Conservation (phyloP, 2,888 invertebrate species). For the Hipparchia sbordonii region DNA sequence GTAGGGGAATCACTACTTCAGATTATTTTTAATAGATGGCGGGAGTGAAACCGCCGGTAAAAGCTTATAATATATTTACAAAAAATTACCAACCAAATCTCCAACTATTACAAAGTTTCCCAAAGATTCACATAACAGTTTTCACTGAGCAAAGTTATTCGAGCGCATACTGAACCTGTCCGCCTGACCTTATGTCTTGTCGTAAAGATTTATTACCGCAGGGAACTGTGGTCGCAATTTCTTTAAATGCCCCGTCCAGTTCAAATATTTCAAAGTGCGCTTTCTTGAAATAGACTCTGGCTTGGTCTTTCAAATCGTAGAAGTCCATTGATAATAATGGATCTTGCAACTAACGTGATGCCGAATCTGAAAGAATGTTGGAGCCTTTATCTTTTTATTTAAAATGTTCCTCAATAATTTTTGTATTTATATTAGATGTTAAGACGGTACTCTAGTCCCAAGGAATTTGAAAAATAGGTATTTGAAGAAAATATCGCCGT, state of each 20-base stretch:
- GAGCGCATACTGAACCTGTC: constrained; percentile 5
- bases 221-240: constrained; percentile 15
- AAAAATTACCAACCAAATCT: background rate
- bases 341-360: no score
- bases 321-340: background rate
- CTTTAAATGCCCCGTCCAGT: constrained; percentile 18
- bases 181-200: constrained; percentile 15
- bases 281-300: constrained; percentile 8
- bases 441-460: no score
- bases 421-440: no score
- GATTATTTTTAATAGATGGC: no score
- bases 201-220: constrained; percentile 12
- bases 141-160: constrained; percentile 5
- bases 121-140: constrained; percentile 6
- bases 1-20: no score
- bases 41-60: no score
- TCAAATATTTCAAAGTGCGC: constrained; percentile 3
- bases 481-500: no score
- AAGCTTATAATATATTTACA: background rate
- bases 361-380: no score
- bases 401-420: no score
- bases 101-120: background rate
- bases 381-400: no score
- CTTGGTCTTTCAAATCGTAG: background rate
- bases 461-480: no score